Percentiles rank a stretch among this genome's conserved stretches.
Evolutionary conservation across 2,797 vertebrate species (phyloP).

Genomic region (Anguilla marmorata): DNA sequence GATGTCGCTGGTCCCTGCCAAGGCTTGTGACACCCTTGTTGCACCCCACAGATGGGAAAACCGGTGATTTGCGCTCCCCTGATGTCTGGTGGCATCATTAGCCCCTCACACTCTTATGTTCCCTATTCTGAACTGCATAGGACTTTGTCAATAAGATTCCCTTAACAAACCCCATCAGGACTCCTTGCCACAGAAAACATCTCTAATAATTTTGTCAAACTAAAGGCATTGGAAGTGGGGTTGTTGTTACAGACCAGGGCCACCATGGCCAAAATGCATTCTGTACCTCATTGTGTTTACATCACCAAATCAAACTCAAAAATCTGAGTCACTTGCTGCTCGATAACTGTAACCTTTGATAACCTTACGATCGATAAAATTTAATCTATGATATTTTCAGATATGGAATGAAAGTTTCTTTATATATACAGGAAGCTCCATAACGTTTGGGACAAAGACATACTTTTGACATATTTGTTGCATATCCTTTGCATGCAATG

Average conservation of each 20-base stretch:
- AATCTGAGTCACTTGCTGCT: neutral
- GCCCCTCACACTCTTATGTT: neutral
- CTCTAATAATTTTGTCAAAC: neutral
- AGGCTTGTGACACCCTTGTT: constrained; percentile 27
- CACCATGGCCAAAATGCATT: neutral
- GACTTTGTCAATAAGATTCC: neutral
- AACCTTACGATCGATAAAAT: too few relatives aligned
- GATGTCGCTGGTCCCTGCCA: constrained; percentile 24
- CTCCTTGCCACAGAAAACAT: neutral
- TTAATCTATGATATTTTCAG: too few relatives aligned
- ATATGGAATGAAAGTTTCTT: too few relatives aligned
- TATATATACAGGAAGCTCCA: too few relatives aligned
- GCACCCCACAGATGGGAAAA: constrained; percentile 35
- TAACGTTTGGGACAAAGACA: too few relatives aligned
- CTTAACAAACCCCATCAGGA: neutral
- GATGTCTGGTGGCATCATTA: neutral
- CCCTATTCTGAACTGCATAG: neutral
- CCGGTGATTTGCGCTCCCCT: constrained; percentile 25
- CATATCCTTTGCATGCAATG: too few relatives aligned
- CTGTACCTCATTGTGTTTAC: neutral
- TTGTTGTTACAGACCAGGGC: neutral
- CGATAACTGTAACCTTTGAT: neutral
- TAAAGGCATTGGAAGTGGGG: neutral
- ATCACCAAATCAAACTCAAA: neutral
- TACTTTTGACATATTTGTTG: too few relatives aligned